These are phyloP conservation scores for Pandemis corylana DNA, from an alignment of 2,888 invertebrate species.

Conservation along the genomic window DNA sequence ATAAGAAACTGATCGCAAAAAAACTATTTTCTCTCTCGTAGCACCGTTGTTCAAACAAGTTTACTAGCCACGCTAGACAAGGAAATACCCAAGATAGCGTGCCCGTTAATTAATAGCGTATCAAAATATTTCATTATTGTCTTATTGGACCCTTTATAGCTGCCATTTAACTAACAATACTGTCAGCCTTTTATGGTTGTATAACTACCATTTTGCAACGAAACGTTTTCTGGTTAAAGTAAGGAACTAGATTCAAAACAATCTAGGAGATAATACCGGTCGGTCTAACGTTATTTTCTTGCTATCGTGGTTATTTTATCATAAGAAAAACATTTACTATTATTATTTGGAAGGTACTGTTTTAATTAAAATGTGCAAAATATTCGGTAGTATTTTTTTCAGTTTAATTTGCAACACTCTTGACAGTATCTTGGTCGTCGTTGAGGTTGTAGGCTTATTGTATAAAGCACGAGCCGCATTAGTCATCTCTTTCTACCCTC, in stretches of 20 bases:
- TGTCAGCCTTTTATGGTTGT: slow-evolving; percentile 40
- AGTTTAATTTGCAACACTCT: no score
- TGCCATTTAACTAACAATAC: slow-evolving; percentile 40
- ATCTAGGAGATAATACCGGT: slow-evolving; percentile 4
- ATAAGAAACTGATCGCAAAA: neutral
- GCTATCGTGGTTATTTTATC: neutral
- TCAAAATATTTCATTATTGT: slow-evolving; percentile 40
- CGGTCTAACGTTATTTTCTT: neutral
- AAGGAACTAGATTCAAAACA: neutral
- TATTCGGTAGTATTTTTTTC: no score
- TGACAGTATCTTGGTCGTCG: no score
- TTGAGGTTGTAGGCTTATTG: no score
- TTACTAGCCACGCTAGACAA: neutral
- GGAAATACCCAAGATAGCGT: slow-evolving; percentile 33
- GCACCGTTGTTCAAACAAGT: neutral
- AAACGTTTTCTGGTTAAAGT: neutral
- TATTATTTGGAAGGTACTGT: no score
- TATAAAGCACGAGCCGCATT: no score
- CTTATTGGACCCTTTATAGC: slow-evolving; percentile 36
- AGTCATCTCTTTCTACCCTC: no score
- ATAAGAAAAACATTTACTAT: neutral
- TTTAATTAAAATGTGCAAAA: no score
- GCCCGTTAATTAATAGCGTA: slow-evolving; percentile 34
- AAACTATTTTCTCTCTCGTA: neutral
- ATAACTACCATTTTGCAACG: slow-evolving; percentile 25